A percentile compares a stretch with the other conserved stretches of the same genome.
Evolutionary conservation across 2,797 vertebrate genomes (phyloP).

Genomic region (Eutrigla gurnardus): DNA sequence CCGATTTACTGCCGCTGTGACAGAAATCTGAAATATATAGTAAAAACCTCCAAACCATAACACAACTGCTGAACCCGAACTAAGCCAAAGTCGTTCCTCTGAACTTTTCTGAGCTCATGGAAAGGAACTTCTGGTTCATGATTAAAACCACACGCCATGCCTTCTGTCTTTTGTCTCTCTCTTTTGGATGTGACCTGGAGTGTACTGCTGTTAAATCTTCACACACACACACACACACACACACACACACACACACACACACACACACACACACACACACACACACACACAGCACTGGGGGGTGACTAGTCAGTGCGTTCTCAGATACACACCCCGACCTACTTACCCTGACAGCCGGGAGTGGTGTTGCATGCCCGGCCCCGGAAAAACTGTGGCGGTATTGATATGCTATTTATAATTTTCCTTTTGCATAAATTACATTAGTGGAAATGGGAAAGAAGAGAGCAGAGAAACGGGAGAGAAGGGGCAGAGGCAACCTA

Average conservation of each 20-base stretch:
- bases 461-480: constrained; percentile 55
- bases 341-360: constrained; percentile 76
- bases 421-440: constrained; percentile 83
- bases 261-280: constrained; percentile 34
- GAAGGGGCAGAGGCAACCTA: constrained; percentile 70
- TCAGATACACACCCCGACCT: constrained; percentile 66
- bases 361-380: constrained; percentile 68
- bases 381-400: constrained; percentile 71
- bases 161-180: constrained; percentile 55
- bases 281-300: constrained; percentile 21
- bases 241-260: constrained; percentile 27
- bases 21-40: constrained; percentile 1
- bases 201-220: constrained; percentile 54
- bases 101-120: constrained; percentile 52
- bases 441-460: constrained; percentile 75
- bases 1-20: constrained; percentile 17
- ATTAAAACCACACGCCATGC: constrained; percentile 54
- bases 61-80: constrained; percentile 19
- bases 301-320: constrained; percentile 36
- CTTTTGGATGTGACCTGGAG: constrained; percentile 50
- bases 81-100: constrained; percentile 21
- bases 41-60: constrained; percentile 47
- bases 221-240: constrained; percentile 39
- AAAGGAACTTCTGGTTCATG: constrained; percentile 47
- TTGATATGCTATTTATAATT: constrained; percentile 86